These are phyloP conservation scores for Trichosurus vulpecula DNA, from an alignment of 2,797 vertebrate genomes.

Conservation along the genomic window DNA sequence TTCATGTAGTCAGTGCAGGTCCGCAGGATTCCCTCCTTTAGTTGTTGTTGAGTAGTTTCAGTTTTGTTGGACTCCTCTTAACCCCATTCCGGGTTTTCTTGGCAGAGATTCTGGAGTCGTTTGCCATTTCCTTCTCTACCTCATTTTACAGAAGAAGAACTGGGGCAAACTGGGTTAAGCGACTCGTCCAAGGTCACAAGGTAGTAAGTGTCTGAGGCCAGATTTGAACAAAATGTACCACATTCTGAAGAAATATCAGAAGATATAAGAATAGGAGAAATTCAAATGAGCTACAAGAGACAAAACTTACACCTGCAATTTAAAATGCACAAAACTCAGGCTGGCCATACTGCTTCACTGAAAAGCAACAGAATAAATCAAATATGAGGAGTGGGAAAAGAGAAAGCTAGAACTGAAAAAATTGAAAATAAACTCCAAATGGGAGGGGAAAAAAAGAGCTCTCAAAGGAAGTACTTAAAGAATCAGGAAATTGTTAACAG, in stretches of 20 bases:
- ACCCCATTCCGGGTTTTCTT: not conserved
- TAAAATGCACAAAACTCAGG: constrained; percentile 66
- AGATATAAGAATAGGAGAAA: constrained; percentile 75
- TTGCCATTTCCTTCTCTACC: not conserved
- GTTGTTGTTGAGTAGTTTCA: constrained; percentile 41
- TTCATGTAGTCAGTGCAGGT: constrained; percentile 98
- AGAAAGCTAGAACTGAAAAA: constrained; percentile 26
- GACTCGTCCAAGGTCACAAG: not conserved
- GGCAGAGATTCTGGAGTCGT: not conserved
- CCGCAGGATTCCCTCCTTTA: constrained; percentile 99
- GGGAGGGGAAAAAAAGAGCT: constrained; percentile 55
- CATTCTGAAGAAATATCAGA: constrained; percentile 82
- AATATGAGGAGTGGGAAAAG: constrained; percentile 36
- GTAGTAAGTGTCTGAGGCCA: too few species aligned
- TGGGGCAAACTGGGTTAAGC: not conserved
- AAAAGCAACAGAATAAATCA: constrained; percentile 62
- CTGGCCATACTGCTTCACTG: constrained; percentile 58
- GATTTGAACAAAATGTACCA: constrained; percentile 71
- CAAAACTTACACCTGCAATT: constrained; percentile 64
- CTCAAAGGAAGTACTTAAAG: constrained; percentile 36
- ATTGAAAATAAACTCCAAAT: constrained; percentile 56
- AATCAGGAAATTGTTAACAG: not conserved
- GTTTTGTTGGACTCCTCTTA: not conserved
- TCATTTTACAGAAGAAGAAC: not conserved
- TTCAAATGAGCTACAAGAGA: constrained; percentile 71